Evolutionary conservation across 2,113 vertebrate genomes (phyloP), one percentile per base, ranked within the genome.

Genomic region (Siphamia tubifer): DNA sequence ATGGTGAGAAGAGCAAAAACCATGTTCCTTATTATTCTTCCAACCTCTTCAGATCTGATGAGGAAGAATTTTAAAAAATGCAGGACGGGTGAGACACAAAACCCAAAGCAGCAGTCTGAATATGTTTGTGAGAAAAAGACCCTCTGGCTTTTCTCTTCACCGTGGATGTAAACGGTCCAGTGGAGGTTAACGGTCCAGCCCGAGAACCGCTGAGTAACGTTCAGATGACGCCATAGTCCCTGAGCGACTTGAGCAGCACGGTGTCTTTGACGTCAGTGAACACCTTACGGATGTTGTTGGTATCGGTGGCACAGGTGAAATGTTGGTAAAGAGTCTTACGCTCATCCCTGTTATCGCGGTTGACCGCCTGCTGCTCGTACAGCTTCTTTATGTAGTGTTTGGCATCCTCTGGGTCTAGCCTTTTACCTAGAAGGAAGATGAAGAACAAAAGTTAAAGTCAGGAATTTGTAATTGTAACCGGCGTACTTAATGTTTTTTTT

Each of bases 271-370:
- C 87, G 15, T 95, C 93, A 4, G 48, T 90, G 82, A 97, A 96
- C 28, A 97, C 96, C 16, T 53, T 90, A 45, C 93, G 91, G 68
- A 97, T 95, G 89, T 95, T 96, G 80, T 91, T 90, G 21, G 95
- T 96, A 88, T 97, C 95, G 0, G 96, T 97, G 81, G 96, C 95
- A 4, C 96, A 97, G 58, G 95, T 96, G 88, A 93, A 96, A 90
- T 96, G 95, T 1, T 86, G 81, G 71, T 95, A 97, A 36, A 96
- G 68, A 0, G 68, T 81, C 76, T 92, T 94, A 65, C 77, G 56
- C 38, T 81, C 77, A 11, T 81, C 81, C 48, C 56, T 61, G 0
- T 61, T 84, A 16, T 89, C 84, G 0, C 17, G 70, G 66, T 68
- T 87, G 23, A 74, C 13, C 6, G 88, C 86, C 72, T 91, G 82